Evolutionary conservation across 2,113 vertebrate genomes (phyloP), one percentile per base, ranked within the genome.

Genomic region (Sinocyclocheilus anophthalmus): DNA sequence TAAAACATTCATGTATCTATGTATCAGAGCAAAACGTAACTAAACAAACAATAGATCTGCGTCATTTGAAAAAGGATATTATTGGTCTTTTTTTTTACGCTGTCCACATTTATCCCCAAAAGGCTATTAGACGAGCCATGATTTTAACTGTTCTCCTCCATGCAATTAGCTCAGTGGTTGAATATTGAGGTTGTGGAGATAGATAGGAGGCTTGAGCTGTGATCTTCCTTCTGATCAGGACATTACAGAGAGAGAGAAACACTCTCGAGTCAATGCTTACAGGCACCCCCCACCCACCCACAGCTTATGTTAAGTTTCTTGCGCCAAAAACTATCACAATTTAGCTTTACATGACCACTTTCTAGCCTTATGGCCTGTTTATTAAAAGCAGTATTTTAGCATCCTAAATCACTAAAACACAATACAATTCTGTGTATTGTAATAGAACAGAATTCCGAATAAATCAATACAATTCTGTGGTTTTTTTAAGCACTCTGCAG

Each of bases 101-200:
- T 50, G 59, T 65, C 39, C 81, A 73, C 86, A 81, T 55, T 77
- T 81, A 88, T 85, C 78, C 90, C 94, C 91, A 87, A 90, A 87
- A 89, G 93, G 92, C 93, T 94, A 94, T 95, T 94, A 95, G 92
- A 90, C 88, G 91, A 91, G 87, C 84, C 84, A 84, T 90, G 91
- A 90, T 87, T 91, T 92, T 92, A 88, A 50, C 93, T 91, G 91
- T 90, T 94, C 93, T 92, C 91, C 90, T 70, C 85, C 30, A 87
- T 92, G 93, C 94, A 95, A 95, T 95, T 95, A 95, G 93, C 90
- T 84, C 92, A 92, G 92, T 95, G 93, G 94, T 95, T 94, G 94
- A 94, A 94, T 95, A 95, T 95, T 95, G 94, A 95, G 94, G 91
- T 93, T 93, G 94, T 93, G 91, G 93, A 95, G 93, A 95, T 93